These are phyloP conservation scores for Petrolisthes cinctipes DNA, from an alignment of 2,888 invertebrate species.

Conservation along the genomic window DNA sequence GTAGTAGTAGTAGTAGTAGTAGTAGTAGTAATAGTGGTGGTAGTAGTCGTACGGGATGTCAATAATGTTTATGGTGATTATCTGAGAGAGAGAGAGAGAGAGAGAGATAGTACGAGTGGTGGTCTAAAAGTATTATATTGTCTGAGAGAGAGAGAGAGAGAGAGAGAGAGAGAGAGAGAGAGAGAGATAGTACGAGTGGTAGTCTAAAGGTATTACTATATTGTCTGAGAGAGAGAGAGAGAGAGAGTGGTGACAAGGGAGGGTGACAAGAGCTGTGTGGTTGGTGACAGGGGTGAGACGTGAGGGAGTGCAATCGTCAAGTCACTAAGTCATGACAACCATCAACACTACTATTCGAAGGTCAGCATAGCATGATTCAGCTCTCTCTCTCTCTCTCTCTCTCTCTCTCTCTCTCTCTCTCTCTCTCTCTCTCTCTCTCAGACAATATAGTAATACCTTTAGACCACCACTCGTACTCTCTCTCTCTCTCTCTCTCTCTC, in stretches of 20 bases:
- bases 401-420: constrained; percentile 2
- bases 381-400: neutral
- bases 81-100: neutral
- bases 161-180: neutral
- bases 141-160: neutral
- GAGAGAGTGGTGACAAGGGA: neutral
- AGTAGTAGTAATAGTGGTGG: constrained; percentile 6
- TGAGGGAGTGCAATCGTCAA: constrained; percentile 1
- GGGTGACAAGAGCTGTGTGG: neutral
- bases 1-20: constrained; percentile 19
- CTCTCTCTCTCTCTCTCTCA: neutral
- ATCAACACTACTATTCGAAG: constrained; percentile 6
- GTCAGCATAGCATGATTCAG: constrained; percentile 1
- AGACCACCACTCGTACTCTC: too few relatives aligned
- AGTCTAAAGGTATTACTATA: neutral
- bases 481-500: too few relatives aligned
- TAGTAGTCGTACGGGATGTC: neutral
- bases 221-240: neutral
- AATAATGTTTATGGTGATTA: neutral
- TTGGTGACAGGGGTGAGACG: neutral
- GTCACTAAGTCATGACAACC: constrained; percentile 12
- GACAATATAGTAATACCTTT: too few relatives aligned
- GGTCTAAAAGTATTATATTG: neutral
- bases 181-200: neutral
- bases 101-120: neutral